Base-by-base conservation (phyloP, 2,888 invertebrate genomes). In the Melitaea athalia region DNA sequence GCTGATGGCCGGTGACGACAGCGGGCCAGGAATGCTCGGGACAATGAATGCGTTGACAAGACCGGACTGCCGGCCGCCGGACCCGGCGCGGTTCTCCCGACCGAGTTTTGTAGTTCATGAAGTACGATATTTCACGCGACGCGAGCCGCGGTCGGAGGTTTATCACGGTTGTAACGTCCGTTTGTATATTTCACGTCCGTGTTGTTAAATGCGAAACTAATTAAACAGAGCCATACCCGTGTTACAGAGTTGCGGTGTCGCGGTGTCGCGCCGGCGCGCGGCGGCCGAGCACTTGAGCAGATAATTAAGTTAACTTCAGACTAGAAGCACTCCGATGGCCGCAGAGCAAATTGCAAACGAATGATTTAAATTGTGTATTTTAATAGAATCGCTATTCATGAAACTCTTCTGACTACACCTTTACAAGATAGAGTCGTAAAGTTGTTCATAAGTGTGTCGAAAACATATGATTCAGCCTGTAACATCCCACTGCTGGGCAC, bases 1-100 rank as follows among this genome's bases (percentile, higher is more conserved):
- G 15, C 67, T 66, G 50, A 64, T 61, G 52, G 60, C 66, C 43
- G 59, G 47, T 63, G 67, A 59, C 62, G 69, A 69, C 62, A 69
- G 59, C 17, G 52, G 49, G 47, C 65, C 65, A 57, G 57, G 61
- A 68, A 63, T 68, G 68, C 60, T 64, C 49, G 50, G 49, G 50
- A 47, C 43, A 45, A 60, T 59, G 59, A 59, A 59, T 45, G 42
- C 47, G 14, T 45, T 45, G 47, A 60, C 43, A 24, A 45, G 45
- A 45, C 24, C 43, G 7, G 33, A 53, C 31, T 31, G 31, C 31
- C 50, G 50, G 24, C 17, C 3, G 10, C n/a, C 31, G 6, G 53
- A 53, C 52, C 52, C 17, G 1, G 24, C 31, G 5, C 17, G 10
- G 33, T 6, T 8, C 53, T 14, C 7, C 38, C 10, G 42, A 42